Base-by-base conservation (phyloP, 2,888 invertebrate species). In the Drosophila fulvimacula region DNA sequence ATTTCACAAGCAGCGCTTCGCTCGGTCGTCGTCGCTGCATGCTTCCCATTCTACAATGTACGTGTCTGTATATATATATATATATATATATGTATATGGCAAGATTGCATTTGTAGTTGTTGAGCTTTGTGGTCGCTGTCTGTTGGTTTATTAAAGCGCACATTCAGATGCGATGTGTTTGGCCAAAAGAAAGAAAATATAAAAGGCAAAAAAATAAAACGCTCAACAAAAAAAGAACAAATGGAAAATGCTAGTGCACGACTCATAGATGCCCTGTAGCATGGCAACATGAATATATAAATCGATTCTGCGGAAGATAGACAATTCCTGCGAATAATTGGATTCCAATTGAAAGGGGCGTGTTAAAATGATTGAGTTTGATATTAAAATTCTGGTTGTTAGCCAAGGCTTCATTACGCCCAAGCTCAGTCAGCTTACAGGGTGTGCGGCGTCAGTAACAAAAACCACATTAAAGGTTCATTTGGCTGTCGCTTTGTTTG, bases 401-500 rank as follows among this genome's bases (percentile, higher is more conserved):
- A 17, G 17, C 21, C 13, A 19, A 11, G 0, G 11, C 5, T 11
- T 4, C 5, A 11, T 0, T 4, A 51, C 34, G 13, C n/a, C 19
- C 24, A 5, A 13, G 11, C 27, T 0, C 13, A 38, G 2, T n/a
- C 27, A 17, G n/a, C 32, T 34, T 36, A 19, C 21, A 36, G 44
- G 39, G 49, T 64, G 30, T 17, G 13, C 21, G 30, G 53, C 52
- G 21, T 52, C 44, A 67, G 49, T 52, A 59, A 63, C 32, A 44
- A 68, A 69, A 88, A 79, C 74, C 88, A 70, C 89, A 85, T 85
- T 85, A 79, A 88, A 79, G 86, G 89, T 89, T 89, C 78, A 89
- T 82, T 89, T 89, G 75, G 74, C 67, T 79, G 88, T 77, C 82
- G 77, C 77, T 89, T 84, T 85, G 89, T 79, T 88, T 81, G 79